Evolutionary conservation across 92 coral and sea anemone species (phyloP).

Genomic region (Chrysogorgia sp.): DNA sequence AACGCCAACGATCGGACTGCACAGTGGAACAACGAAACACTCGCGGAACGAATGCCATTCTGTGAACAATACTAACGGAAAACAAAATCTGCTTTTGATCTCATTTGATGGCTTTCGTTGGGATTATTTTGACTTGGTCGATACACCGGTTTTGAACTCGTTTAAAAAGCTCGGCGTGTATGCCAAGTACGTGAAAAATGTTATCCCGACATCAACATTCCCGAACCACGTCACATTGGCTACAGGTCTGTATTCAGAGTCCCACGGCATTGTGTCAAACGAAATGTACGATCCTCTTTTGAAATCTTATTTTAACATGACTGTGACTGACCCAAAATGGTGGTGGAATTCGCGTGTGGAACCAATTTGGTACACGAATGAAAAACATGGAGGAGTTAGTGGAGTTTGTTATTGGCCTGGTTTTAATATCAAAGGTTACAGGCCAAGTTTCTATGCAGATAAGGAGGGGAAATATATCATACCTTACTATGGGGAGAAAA

Average conservation of each 20-base stretch:
- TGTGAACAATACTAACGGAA: no score
- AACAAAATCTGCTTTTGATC: conserved; percentile 73
- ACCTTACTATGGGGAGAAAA: conserved; percentile 58
- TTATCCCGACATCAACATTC: conserved; percentile 79
- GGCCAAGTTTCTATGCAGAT: conserved; percentile 52
- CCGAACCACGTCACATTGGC: conserved; percentile 82
- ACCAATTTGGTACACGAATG: conserved; percentile 89
- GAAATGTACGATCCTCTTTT: conserved; percentile 80
- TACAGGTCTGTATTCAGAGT: conserved; percentile 85
- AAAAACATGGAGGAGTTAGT: conserved; percentile 74
- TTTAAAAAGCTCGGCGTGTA: conserved; percentile 71
- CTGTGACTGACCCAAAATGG: conserved; percentile 77
- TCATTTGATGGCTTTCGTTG: conserved; percentile 90
- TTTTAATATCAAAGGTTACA: conserved; percentile 68
- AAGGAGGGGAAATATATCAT: conserved; percentile 59
- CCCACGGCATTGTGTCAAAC: conserved; percentile 81
- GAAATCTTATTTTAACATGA: conserved; percentile 60
- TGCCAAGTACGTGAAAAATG: conserved; percentile 68
- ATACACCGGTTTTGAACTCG: conserved; percentile 76
- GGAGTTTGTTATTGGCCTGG: no score
- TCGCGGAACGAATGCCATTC: no score
- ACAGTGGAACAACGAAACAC: no score
- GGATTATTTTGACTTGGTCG: conserved; percentile 72
- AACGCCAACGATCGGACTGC: no score
- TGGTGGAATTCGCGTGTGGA: conserved; percentile 76